A percentile compares a stretch with the other conserved stretches of the same genome.
Conservation (phyloP, 2,113 vertebrate genomes). For the Solea senegalensis region DNA sequence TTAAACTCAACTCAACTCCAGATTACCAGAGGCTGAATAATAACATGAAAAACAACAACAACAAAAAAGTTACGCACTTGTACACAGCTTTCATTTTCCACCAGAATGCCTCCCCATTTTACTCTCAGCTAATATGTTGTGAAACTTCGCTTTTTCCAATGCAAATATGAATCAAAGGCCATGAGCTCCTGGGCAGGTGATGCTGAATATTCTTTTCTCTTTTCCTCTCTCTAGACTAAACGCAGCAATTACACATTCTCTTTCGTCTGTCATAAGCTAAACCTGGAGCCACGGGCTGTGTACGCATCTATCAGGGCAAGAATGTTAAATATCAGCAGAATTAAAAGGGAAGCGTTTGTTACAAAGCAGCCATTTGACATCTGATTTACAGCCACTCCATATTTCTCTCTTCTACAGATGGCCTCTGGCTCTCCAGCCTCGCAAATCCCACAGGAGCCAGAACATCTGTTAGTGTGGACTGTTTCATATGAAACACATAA, state of each 20-base stretch:
- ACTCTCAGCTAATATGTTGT: slow-evolving; percentile 55
- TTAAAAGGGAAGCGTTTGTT: slow-evolving; percentile 20
- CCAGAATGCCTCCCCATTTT: slow-evolving; percentile 30
- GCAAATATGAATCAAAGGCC: slow-evolving; percentile 60
- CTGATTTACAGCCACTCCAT: slow-evolving; percentile 38
- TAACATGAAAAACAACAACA: too few species aligned
- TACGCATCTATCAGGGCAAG: slow-evolving; percentile 13
- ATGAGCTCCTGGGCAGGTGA: slow-evolving; percentile 59
- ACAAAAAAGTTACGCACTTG: slow-evolving; percentile 47
- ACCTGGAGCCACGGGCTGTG: slow-evolving; percentile 27
- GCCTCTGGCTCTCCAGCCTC: slow-evolving; percentile 36
- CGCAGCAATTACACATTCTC: slow-evolving; percentile 25
- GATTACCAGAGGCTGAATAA: too few species aligned
- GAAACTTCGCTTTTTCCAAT: slow-evolving; percentile 52
- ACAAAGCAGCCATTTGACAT: slow-evolving; percentile 32
- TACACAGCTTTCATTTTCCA: slow-evolving; percentile 43
- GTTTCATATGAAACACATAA: slow-evolving; percentile 39
- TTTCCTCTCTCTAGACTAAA: slow-evolving; percentile 29
- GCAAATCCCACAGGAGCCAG: slow-evolving; percentile 22
- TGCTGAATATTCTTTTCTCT: slow-evolving; percentile 41
- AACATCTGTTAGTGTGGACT: slow-evolving; percentile 46
- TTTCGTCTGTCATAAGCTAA: slow-evolving; percentile 15
- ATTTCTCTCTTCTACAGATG: slow-evolving; percentile 34
- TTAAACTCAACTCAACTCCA: too few species aligned
- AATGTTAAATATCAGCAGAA: slow-evolving; percentile 7